phyloP scores from a whole-genome alignment of 2,888 invertebrate species.

The Acholoe squamosa region DNA sequence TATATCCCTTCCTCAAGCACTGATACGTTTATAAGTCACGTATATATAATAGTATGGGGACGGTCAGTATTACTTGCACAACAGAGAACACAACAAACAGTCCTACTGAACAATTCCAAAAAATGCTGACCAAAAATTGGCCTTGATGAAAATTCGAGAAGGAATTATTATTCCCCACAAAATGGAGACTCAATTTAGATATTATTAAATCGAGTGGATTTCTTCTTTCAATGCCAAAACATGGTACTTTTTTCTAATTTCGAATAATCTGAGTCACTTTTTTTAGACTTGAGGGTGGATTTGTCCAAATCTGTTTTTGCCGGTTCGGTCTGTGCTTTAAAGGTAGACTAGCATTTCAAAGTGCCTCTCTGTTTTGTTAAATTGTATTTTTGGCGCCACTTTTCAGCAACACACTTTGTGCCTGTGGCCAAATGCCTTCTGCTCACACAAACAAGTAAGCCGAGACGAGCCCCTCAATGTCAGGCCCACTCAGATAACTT shows the following conservation, averaged over 20 bases:
- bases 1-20: slow-evolving; percentile 60
- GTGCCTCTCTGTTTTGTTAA: slow-evolving; percentile 35
- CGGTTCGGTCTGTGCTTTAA: slow-evolving; percentile 31
- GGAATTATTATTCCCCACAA: not conserved
- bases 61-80: slow-evolving; percentile 60
- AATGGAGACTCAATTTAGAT: slow-evolving; percentile 9
- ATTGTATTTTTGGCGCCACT: slow-evolving; percentile 1
- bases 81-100: slow-evolving; percentile 60
- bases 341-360: slow-evolving; percentile 36
- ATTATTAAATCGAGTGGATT: not conserved
- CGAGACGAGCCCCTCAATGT: not conserved
- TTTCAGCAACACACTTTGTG: not conserved
- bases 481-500: not conserved
- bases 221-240: not conserved
- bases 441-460: not conserved
- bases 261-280: not conserved
- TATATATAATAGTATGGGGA: slow-evolving; percentile 45
- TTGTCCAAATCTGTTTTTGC: slow-evolving; percentile 24
- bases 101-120: slow-evolving; percentile 50
- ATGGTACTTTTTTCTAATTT: not conserved
- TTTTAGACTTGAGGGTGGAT: not conserved
- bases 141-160: no score
- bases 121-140: not conserved
- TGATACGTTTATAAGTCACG: slow-evolving; percentile 44
- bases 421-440: not conserved